Evolutionary conservation across 2,113 vertebrate genomes (phyloP).

Genomic region (Danionella cerebrum): DNA sequence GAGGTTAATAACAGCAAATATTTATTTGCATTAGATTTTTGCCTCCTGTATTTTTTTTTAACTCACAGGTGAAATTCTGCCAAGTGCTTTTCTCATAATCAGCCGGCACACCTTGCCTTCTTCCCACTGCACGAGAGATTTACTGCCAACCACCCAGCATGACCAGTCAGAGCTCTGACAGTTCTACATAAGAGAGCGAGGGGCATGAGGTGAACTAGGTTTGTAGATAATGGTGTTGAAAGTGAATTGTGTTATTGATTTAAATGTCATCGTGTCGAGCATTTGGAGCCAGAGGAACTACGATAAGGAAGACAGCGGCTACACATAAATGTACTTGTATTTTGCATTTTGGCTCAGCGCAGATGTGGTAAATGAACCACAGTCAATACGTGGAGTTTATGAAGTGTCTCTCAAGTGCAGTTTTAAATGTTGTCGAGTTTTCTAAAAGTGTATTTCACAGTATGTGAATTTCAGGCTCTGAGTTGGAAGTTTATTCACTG

Average conservation of each 20-base stretch:
- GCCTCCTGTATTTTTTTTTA: too few relatives aligned
- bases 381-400: neutral
- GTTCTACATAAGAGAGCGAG: neutral
- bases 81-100: neutral
- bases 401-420: slow-evolving; percentile 1
- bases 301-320: slow-evolving; percentile 1
- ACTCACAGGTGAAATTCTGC: too few relatives aligned
- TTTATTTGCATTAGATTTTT: too few relatives aligned
- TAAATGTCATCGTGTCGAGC: neutral
- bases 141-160: neutral
- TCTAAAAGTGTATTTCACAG: neutral
- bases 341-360: neutral
- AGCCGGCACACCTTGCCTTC: slow-evolving; percentile 1
- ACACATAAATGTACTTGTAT: slow-evolving; percentile 1
- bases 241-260: slow-evolving; percentile 19
- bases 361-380: neutral
- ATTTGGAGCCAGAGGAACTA: neutral
- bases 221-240: neutral
- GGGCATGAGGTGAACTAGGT: neutral
- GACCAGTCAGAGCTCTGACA: neutral
- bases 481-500: neutral
- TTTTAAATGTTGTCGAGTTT: neutral
- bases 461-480: neutral
- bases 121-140: neutral
- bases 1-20: too few relatives aligned